Conservation (phyloP, 2,797 vertebrate species). For the Paramormyrops hopkinsi region DNA sequence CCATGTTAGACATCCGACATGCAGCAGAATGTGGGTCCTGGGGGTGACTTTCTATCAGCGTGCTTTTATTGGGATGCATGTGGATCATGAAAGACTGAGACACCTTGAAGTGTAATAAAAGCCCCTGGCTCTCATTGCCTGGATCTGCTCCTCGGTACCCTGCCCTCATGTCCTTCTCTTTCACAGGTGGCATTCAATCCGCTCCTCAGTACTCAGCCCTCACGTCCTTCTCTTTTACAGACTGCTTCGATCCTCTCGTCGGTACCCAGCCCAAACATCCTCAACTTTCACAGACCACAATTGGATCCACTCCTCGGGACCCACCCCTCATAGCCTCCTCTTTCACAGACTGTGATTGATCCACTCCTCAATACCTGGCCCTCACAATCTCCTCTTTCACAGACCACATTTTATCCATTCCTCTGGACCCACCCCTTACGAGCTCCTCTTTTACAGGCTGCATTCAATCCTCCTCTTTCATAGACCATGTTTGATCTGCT, state of each 20-base stretch:
- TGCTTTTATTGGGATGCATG: background rate
- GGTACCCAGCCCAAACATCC: background rate
- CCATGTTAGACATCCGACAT: background rate
- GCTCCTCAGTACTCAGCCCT: background rate
- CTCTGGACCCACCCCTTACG: background rate
- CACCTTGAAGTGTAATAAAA: background rate
- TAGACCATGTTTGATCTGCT: background rate
- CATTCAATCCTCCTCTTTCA: background rate
- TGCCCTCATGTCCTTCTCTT: background rate
- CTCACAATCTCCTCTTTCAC: background rate
- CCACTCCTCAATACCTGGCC: background rate
- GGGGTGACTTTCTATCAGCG: background rate
- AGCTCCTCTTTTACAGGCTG: background rate
- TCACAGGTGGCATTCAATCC: background rate
- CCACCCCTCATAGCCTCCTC: background rate
- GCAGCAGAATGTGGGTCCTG: background rate
- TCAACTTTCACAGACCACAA: background rate
- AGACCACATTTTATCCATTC: background rate
- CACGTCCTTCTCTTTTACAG: background rate
- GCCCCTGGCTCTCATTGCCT: background rate
- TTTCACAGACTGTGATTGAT: background rate
- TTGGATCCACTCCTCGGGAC: background rate
- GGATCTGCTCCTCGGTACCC: background rate
- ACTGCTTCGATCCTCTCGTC: background rate
- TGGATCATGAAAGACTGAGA: background rate